Evolutionary conservation across 1,140 invertebrate genomes (phyloP), one percentile per base, ranked within the genome.

Genomic region (Hyles vespertilio): DNA sequence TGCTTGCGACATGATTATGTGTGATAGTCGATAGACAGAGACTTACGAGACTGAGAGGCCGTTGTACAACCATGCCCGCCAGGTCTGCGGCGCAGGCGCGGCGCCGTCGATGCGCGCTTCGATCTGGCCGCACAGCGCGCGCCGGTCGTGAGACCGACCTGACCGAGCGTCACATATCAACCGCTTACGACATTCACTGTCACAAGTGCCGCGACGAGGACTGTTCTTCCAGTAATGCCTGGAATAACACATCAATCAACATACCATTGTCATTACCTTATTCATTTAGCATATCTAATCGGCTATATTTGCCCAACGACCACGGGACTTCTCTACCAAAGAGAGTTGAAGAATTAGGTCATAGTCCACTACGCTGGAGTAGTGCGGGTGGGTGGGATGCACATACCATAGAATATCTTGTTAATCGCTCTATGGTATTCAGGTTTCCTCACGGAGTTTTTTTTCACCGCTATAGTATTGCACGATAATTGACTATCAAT

Each of bases 201-300:
- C 95, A 80, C 96, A 97, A 0, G 87, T 66, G 10, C 94, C 93
- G 50, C 94, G 91, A 0, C 94, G 94, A 2, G 95, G 94, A 57
- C 95, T 96, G 77, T 95, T 96, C 83, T 97, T 97, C 91, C 95
- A 96, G 80, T 97, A 97, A 77, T 96, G 93, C 75, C 95, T 97
- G 34, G 57, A 73, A 72, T 44, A 58, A 5, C 36, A 40, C 8
- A 8, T 40, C 8, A 5, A 40, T 5, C 22, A 40, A 40, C 36
- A 5, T 5, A 8, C 36, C 8, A 5, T 40, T 40, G 4, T 1
- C 1, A 40, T 40, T 22, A 22, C 22, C 22, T 22, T 22, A 22
- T 22, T 22, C 1, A 22, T 22, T 22, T 22, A 22, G 22, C 22
- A 22, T 22, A 22, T 2, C 2, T 0, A 22, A 22, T 22, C 22